Evolutionary conservation across 2,888 invertebrate genomes (phyloP).

Genomic region (Rhamnusium bicolor): DNA sequence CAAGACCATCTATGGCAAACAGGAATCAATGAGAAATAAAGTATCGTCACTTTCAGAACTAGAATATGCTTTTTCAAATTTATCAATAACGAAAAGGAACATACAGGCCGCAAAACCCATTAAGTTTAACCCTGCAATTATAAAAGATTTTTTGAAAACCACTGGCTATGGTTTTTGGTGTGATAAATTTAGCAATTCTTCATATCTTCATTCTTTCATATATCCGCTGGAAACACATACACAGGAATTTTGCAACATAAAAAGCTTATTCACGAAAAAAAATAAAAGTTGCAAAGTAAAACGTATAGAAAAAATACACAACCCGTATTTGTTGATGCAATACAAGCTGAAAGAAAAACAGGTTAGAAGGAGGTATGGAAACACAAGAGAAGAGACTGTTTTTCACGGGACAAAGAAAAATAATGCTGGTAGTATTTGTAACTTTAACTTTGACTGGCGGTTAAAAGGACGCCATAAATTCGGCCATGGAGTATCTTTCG

Average conservation of each 20-base stretch:
- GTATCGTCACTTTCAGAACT: too few species aligned
- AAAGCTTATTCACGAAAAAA: neutral
- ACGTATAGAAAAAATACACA: slow-evolving; percentile 36
- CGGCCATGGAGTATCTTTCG: slow-evolving; percentile 62
- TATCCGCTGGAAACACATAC: neutral
- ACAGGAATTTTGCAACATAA: slow-evolving; percentile 1
- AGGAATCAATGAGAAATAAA: too few species aligned
- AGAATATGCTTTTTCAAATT: too few species aligned
- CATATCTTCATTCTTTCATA: too few species aligned
- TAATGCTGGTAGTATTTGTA: slow-evolving; percentile 55
- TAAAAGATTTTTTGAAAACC: too few species aligned
- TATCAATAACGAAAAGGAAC: too few species aligned
- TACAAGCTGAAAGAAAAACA: slow-evolving; percentile 30
- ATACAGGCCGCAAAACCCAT: too few species aligned
- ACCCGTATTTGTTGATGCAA: slow-evolving; percentile 36
- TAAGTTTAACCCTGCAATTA: too few species aligned
- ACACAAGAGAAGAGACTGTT: slow-evolving; percentile 32
- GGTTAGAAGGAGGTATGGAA: neutral
- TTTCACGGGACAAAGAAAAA: slow-evolving; percentile 60
- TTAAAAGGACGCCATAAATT: slow-evolving; percentile 55
- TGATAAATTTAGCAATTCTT: too few species aligned
- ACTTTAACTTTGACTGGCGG: slow-evolving; percentile 62
- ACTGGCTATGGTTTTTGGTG: too few species aligned
- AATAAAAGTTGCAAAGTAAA: slow-evolving; percentile 28
- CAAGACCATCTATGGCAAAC: too few species aligned